Base-by-base conservation (phyloP, 30 jellyfish, hydroid and myxozoan genomes). In the Morbakka virulenta region DNA sequence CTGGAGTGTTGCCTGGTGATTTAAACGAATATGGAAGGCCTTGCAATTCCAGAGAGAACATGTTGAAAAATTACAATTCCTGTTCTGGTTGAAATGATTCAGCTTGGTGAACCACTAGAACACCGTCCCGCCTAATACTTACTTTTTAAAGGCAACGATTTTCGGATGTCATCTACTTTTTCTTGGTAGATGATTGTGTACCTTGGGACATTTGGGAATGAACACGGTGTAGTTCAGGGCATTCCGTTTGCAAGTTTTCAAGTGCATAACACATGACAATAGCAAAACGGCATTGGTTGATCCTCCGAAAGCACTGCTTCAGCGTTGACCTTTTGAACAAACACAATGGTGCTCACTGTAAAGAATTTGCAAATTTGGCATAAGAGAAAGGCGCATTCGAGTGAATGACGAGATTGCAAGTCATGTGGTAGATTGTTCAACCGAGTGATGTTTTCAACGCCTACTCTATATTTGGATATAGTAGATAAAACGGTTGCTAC, bases 81-180 rank as follows among this genome's bases (percentile, higher is more conserved):
- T 14, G 11, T 57, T 57, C 22, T 26, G 9, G 71, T 4, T 57
- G 11, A 26, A 57, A 57, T 6, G 12, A 25, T 26, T 57, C 71
- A 57, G 71, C 71, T 6, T 57, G 71, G 22, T 26, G 71, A 57
- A 57, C 71, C 11, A 57, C 71, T 6, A 57, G 25, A 25, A 57
- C 12, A 21, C 71, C 25, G 32, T 57, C 71, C 9, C 71, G 25
- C 11, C 71, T n/a, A n/a, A n/a, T 47, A n/a, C 14, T 47, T 11
- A n/a, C 61, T 47, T 47, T 57, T 57, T 57, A 6, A 4, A 21
- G 71, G 25, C 12, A 57, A 57, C 71, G 71, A 6, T 57, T 57
- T 9, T 6, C 17, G 17, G 71, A 20, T 14, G 71, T 57, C 6
- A 14, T 20, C 22, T 57, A 6, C 71, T 57, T 57, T 9, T 57